Evolutionary conservation across 2,888 invertebrate species (phyloP).

Genomic region (Peribatodes rhomboidaria): DNA sequence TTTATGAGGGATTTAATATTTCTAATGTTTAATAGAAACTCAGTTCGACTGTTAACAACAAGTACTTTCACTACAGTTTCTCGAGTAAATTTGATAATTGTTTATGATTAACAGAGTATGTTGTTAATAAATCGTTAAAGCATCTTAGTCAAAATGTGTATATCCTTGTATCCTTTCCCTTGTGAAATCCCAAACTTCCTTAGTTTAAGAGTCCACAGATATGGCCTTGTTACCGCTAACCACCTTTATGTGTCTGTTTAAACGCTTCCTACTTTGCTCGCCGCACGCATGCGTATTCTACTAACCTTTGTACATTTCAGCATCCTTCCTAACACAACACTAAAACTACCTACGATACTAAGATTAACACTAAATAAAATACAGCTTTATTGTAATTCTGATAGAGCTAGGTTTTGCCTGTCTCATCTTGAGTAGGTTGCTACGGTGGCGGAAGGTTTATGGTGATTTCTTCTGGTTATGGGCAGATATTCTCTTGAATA

Average conservation of each 20-base stretch:
- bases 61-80: neutral
- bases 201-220: slow-evolving; percentile 51
- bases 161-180: slow-evolving; percentile 30
- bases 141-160: neutral
- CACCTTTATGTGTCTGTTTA: slow-evolving; percentile 67
- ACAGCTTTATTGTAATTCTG: slow-evolving; percentile 31
- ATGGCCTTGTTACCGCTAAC: slow-evolving; percentile 76
- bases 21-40: neutral
- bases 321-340: slow-evolving; percentile 81
- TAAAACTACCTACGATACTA: slow-evolving; percentile 57
- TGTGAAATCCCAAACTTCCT: slow-evolving; percentile 50
- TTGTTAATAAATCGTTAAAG: neutral
- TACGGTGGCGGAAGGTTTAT: slow-evolving; percentile 56
- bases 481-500: slow-evolving; percentile 37
- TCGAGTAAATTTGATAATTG: neutral
- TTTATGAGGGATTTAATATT: neutral
- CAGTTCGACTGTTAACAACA: neutral
- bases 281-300: slow-evolving; percentile 82
- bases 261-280: slow-evolving; percentile 78
- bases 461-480: slow-evolving; percentile 46
- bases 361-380: slow-evolving; percentile 54
- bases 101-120: neutral
- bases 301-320: slow-evolving; percentile 85
- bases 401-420: slow-evolving; percentile 55
- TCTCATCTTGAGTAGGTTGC: slow-evolving; percentile 65